These are phyloP conservation scores for Agapornis roseicollis DNA, from an alignment of 2,113 vertebrate species.

Conservation along the genomic window DNA sequence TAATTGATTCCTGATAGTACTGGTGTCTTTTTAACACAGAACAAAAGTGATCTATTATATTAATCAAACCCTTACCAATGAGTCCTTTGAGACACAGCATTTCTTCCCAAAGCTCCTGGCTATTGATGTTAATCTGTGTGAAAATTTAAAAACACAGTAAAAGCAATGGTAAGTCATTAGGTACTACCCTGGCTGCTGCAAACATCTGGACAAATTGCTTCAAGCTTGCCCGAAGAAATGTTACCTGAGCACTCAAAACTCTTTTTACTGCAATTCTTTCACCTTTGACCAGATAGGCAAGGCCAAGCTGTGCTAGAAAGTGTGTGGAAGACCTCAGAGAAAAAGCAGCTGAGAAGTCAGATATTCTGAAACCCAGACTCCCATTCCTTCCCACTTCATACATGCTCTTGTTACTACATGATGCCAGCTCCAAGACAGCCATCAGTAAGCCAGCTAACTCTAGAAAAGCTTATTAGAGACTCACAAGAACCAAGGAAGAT, in stretches of 20 bases:
- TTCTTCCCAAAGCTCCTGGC: slow-evolving; percentile 93
- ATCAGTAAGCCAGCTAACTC: background rate
- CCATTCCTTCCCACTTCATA: background rate
- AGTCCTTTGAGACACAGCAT: slow-evolving; percentile 86
- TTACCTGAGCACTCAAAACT: background rate
- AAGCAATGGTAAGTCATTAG: background rate
- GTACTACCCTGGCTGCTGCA: background rate
- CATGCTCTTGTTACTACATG: background rate
- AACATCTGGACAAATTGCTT: background rate
- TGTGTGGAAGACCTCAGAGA: background rate
- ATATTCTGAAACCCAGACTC: background rate
- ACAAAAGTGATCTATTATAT: background rate
- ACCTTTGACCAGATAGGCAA: background rate
- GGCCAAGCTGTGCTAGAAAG: background rate
- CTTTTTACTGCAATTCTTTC: background rate
- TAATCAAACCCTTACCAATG: slow-evolving; percentile 77
- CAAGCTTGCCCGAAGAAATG: background rate
- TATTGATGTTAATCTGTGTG: slow-evolving; percentile 80
- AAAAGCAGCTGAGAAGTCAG: background rate
- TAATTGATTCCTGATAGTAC: background rate
- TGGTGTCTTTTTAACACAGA: background rate
- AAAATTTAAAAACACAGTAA: background rate
- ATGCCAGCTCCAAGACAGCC: background rate
- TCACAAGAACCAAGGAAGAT: background rate
- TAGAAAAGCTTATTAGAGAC: background rate